A percentile compares a stretch with the other conserved stretches of the same genome.
Conservation (phyloP, 2,888 invertebrate species). For the Isoperla grammatica region DNA sequence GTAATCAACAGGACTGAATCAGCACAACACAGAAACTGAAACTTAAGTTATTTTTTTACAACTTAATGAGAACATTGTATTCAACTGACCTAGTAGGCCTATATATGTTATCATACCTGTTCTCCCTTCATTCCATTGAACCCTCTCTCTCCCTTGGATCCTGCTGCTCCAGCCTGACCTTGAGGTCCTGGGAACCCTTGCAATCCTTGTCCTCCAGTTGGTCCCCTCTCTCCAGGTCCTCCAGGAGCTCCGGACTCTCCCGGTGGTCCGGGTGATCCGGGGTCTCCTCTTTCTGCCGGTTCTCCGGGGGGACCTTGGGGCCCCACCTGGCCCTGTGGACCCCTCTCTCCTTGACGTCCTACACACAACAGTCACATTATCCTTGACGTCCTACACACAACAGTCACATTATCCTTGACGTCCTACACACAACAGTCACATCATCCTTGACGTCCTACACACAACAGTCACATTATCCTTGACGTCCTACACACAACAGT, state of each 20-base stretch:
- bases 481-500: too few relatives aligned
- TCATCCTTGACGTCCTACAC: too few relatives aligned
- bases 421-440: too few relatives aligned
- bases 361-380: conserved; percentile 28
- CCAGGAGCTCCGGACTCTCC: conserved; percentile 71
- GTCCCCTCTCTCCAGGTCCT: conserved; percentile 66
- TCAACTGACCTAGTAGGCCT: too few relatives aligned
- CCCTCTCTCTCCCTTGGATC: conserved; percentile 69
- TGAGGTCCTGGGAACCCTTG: conserved; percentile 64
- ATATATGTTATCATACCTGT: too few relatives aligned
- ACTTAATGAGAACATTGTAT: too few relatives aligned
- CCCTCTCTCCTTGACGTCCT: conserved; percentile 69
- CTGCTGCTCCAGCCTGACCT: conserved; percentile 63
- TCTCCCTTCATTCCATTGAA: conserved; percentile 64
- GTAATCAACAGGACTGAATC: background rate
- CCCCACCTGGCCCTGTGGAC: conserved; percentile 68
- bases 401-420: too few relatives aligned
- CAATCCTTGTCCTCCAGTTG: conserved; percentile 62
- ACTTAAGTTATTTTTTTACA: too few relatives aligned
- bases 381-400: too few relatives aligned
- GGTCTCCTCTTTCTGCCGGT: conserved; percentile 72
- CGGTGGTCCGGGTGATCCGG: conserved; percentile 63
- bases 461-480: too few relatives aligned
- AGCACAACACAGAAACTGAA: too few relatives aligned
- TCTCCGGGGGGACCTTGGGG: conserved; percentile 74